Evolutionary conservation across 1,140 invertebrate genomes (phyloP).

Genomic region (Bombyx mandarina): DNA sequence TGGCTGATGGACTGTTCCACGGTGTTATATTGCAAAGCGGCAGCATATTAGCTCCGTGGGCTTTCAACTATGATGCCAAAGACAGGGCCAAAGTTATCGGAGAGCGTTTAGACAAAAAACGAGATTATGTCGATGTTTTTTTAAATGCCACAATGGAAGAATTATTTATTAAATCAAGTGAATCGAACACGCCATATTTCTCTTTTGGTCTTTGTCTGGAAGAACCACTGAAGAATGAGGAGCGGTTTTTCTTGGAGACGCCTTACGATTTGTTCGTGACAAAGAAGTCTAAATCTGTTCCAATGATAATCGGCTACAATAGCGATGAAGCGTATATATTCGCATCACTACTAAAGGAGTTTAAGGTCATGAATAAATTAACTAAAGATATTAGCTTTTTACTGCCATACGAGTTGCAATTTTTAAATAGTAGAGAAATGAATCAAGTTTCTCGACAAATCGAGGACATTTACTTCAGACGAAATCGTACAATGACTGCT

Average conservation of each 20-base stretch:
- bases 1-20: slow-evolving; percentile 39
- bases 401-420: slow-evolving; percentile 43
- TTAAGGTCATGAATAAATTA: slow-evolving; percentile 22
- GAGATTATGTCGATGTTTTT: slow-evolving; percentile 6
- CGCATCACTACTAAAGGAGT: slow-evolving; percentile 26
- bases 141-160: slow-evolving; percentile 21
- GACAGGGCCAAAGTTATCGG: slow-evolving; percentile 26
- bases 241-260: slow-evolving; percentile 30
- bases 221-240: slow-evolving; percentile 39
- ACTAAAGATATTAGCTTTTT: slow-evolving; percentile 25
- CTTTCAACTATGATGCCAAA: slow-evolving; percentile 48
- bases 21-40: slow-evolving; percentile 61
- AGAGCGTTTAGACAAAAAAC: slow-evolving; percentile 13
- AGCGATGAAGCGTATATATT: slow-evolving; percentile 55
- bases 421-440: slow-evolving; percentile 28
- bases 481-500: slow-evolving; percentile 27
- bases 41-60: slow-evolving; percentile 45
- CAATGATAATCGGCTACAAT: slow-evolving; percentile 53
- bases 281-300: slow-evolving; percentile 25
- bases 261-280: slow-evolving; percentile 28
- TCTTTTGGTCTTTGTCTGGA: slow-evolving; percentile 55
- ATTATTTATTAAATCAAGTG: slow-evolving; percentile 27
- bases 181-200: slow-evolving; percentile 38
- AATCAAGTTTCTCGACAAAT: slow-evolving; percentile 29
- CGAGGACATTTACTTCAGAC: slow-evolving; percentile 42